phyloP scores from a whole-genome alignment of 2,113 vertebrate genomes.

The Bubo scandiacus region DNA sequence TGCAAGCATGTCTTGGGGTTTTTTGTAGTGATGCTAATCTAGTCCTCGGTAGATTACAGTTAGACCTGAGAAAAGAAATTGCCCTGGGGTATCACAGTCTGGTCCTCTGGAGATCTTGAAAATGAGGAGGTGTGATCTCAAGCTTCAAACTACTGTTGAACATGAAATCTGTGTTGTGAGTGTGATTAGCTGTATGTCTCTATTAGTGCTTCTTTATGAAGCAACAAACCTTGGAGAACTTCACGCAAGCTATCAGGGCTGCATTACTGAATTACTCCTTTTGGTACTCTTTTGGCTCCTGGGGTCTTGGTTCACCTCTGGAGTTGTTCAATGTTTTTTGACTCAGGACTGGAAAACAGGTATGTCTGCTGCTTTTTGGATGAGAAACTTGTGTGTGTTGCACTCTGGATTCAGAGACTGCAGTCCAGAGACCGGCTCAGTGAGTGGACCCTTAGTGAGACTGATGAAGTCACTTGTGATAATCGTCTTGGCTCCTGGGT shows the following conservation, averaged over 20 bases:
- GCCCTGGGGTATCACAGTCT: not conserved
- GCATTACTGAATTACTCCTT: not conserved
- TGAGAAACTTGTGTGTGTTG: not conserved
- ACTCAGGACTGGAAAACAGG: not conserved
- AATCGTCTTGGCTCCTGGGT: not conserved
- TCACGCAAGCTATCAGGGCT: not conserved
- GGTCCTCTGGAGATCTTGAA: not conserved
- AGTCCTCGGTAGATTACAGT: not conserved
- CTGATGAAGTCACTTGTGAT: not conserved
- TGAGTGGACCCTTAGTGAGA: not conserved
- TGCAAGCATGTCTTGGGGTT: not conserved
- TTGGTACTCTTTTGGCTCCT: not conserved
- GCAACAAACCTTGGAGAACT: not conserved
- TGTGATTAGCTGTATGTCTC: not conserved
- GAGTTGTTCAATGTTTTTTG: not conserved
- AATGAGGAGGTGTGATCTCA: not conserved
- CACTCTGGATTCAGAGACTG: not conserved
- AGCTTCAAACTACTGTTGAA: not conserved
- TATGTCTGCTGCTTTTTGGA: not conserved
- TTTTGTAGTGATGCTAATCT: not conserved
- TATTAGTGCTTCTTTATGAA: not conserved
- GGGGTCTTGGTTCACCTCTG: not conserved
- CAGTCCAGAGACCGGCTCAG: not conserved
- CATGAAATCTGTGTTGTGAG: not conserved
- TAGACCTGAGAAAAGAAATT: not conserved